Base-by-base conservation (phyloP, 2,797 vertebrate genomes). In the Ctenosaura bakeri region DNA sequence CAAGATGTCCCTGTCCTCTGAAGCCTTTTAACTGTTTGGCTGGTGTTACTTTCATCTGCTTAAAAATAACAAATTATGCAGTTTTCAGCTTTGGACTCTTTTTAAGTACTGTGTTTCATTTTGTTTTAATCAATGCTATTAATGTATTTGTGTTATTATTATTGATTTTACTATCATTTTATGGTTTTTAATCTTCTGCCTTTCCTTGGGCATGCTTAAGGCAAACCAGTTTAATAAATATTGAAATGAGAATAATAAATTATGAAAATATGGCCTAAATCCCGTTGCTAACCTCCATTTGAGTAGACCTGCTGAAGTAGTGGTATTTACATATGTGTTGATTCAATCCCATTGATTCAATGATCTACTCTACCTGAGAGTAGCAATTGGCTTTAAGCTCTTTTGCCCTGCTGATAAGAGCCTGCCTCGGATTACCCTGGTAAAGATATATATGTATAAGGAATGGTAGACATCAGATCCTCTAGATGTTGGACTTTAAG, bases 151-250 rank as follows among this genome's bases (percentile, higher is more conserved):
- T 62, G 50, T 50, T 87, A 56, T 87, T 87, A 18, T 69, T 88
- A 88, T 78, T 78, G 56, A 64, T 88, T 81, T 71, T 71, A 54
- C 54, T 22, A 29, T 71, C 66, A n/a, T 73, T 88, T 74, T 83
- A 62, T 74, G n/a, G 62, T 83, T 89, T 83, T 89, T 76, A 83
- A 83, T 89, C 54, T 89, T 64, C 80, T 83, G 1, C 42, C 62
- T 54, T 29, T 62, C 62, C 78, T 32, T 59, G 50, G 76, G 86
- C 64, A 32, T 12, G 7, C 46, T 69, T 66, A 22, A 22, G 32
- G 64, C n/a, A 88, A 74, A 32, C 26, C n/a, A 16, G 66, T 32
- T 76, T 83, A 62, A 62, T 83, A 83, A 32, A 88, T 73, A 50
- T 88, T 82, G 82, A 83, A 76, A 74, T 62, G 78, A 83, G 52